These are phyloP conservation scores for Syrmaticus mikado DNA, from an alignment of 2,113 vertebrate species.

Conservation along the genomic window DNA sequence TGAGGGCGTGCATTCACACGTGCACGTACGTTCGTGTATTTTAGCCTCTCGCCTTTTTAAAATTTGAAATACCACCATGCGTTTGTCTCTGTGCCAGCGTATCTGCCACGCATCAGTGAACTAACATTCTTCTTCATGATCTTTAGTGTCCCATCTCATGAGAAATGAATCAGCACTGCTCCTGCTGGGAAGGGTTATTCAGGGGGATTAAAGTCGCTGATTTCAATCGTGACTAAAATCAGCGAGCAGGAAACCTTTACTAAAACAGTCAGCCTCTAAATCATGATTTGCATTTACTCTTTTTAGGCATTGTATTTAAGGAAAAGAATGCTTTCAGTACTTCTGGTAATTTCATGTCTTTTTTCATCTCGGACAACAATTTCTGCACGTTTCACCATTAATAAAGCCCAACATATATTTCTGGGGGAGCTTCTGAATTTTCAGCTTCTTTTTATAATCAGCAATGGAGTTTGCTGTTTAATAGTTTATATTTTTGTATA, in stretches of 20 bases:
- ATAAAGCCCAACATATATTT: neutral
- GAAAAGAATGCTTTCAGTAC: neutral
- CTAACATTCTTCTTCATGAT: neutral
- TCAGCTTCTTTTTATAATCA: neutral
- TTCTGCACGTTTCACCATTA: neutral
- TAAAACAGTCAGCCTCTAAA: constrained; percentile 2
- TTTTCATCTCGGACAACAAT: neutral
- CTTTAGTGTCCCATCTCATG: neutral
- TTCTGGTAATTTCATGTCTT: neutral
- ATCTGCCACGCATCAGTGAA: neutral
- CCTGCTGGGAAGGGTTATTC: neutral
- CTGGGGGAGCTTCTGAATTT: neutral
- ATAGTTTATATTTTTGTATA: neutral
- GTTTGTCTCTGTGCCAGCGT: neutral
- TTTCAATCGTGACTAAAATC: neutral
- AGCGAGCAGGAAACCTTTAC: neutral
- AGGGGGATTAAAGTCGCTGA: neutral
- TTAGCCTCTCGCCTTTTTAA: neutral
- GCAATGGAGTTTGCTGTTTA: neutral
- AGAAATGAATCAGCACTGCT: neutral
- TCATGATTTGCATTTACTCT: neutral
- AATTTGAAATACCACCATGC: neutral
- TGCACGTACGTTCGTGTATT: neutral
- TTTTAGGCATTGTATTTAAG: neutral
- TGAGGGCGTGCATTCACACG: neutral